Evolutionary conservation across 92 coral and sea anemone genomes (phyloP), one percentile per base, ranked within the genome.

Genomic region (Palythoa caribaeorum): DNA sequence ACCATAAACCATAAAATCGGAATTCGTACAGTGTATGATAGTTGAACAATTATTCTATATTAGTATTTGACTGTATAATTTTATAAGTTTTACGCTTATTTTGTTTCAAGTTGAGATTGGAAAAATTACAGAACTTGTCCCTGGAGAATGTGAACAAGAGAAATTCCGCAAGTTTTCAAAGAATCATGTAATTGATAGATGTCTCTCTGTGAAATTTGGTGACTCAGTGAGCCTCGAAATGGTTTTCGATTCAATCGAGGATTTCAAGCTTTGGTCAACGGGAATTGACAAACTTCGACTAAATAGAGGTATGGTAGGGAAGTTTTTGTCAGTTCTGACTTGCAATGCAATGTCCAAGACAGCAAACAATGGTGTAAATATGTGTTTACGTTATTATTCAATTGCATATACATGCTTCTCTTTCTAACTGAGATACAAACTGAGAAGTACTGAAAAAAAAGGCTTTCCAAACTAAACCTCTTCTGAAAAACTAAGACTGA

Each of bases 161-260:
- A 77, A 55, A 14, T 68, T 95, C 74, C 92, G 90, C 48, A 90
- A 63, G 38, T 76, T 91, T 53, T 80, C 65, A 62, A 95, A 93
- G 81, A 92, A 90, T 20, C 89, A 93, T 52, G 62, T 89, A 15
- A 91, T 93, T 0, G 94, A 93, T 62, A 89, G 92, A 28, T 95
- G 96, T 80, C 86, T 95, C 17, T 95, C 94, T 13, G 73, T 95
- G 62, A 87, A 95, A 80, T 91, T 95, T 73, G 92, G 96, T 16
- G 77, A 68, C 11, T 48, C 76, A 10, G 55, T 50, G 3, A 81
- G 86, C 60, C 86, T 81, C 19, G 86, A 65, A 40, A 44, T 81
- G 2, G 59, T 81, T 9, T 81, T 81, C 9, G 39, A 48, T 3
- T 81, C 86, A 2, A 53, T 16, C 11, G 75, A 81, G 5, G 76